Conservation (phyloP, 2,888 invertebrate species). For the Neoaliturus tenellus region DNA sequence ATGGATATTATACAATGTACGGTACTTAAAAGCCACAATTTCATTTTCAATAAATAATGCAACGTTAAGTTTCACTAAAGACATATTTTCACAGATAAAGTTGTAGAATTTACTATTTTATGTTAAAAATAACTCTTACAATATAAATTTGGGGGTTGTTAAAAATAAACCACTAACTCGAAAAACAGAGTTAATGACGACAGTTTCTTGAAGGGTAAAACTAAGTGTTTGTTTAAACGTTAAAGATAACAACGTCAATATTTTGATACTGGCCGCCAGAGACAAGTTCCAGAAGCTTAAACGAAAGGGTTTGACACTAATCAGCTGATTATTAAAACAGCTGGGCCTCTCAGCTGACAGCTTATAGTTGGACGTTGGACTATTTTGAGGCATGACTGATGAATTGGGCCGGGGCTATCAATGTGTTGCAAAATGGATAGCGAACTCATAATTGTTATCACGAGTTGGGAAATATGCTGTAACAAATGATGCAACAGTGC, state of each 20-base stretch:
- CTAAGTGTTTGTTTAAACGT: constrained; percentile 2
- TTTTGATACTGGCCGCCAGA: constrained; percentile 44
- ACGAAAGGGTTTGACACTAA: constrained; percentile 26
- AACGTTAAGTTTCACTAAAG: no score
- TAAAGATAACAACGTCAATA: constrained; percentile 27
- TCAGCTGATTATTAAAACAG: constrained; percentile 37
- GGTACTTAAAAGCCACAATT: no score
- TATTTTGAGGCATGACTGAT: not conserved
- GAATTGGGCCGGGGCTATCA: not conserved
- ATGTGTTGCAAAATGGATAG: constrained; percentile 13
- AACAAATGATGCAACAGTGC: not conserved
- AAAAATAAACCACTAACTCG: not conserved
- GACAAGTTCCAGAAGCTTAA: constrained; percentile 28
- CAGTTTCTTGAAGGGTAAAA: not conserved
- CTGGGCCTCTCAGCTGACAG: constrained; percentile 23
- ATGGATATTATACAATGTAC: no score
- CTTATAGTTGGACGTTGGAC: not conserved
- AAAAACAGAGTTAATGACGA: not conserved
- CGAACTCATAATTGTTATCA: not conserved
- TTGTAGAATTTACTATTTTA: no score
- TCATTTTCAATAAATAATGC: no score
- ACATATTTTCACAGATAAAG: no score
- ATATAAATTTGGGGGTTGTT: no score
- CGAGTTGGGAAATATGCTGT: not conserved
- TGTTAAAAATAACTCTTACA: no score